phyloP scores from a whole-genome alignment of 2,113 vertebrate species.

The Mus musculus region DNA sequence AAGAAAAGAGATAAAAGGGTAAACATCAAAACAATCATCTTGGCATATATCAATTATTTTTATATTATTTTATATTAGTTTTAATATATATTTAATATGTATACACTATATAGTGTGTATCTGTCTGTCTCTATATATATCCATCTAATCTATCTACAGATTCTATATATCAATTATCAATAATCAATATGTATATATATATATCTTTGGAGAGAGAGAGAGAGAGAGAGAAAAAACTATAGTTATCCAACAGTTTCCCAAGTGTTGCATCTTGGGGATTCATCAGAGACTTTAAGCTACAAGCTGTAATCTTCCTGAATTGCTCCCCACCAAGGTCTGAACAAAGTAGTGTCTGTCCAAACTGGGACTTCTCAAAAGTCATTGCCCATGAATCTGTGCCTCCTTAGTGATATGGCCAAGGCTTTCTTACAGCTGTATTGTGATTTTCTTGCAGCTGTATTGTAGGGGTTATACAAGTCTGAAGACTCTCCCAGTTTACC shows the following conservation, averaged over 20 bases:
- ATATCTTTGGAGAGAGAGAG: background rate
- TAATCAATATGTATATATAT: too few species aligned
- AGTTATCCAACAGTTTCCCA: background rate
- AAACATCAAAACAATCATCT: slow-evolving; percentile 72
- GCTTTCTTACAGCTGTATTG: background rate
- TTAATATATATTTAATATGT: background rate
- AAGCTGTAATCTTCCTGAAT: background rate
- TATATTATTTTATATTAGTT: slow-evolving; percentile 61
- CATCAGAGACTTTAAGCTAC: background rate
- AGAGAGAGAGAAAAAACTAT: background rate
- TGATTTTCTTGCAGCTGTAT: background rate
- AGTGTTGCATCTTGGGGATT: background rate
- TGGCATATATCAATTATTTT: slow-evolving; percentile 84
- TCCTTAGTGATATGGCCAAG: background rate
- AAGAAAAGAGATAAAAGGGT: slow-evolving; percentile 67
- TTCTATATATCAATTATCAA: too few species aligned
- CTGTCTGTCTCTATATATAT: too few species aligned
- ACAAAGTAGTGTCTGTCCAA: background rate
- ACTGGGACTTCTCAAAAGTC: background rate
- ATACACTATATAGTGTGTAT: too few species aligned
- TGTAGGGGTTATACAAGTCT: background rate
- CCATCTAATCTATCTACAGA: too few species aligned
- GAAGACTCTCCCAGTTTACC: background rate
- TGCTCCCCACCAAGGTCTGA: background rate
- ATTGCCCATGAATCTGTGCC: background rate